Evolutionary conservation across 2,888 invertebrate genomes (phyloP).

Genomic region (Didymodactylos carnosus): DNA sequence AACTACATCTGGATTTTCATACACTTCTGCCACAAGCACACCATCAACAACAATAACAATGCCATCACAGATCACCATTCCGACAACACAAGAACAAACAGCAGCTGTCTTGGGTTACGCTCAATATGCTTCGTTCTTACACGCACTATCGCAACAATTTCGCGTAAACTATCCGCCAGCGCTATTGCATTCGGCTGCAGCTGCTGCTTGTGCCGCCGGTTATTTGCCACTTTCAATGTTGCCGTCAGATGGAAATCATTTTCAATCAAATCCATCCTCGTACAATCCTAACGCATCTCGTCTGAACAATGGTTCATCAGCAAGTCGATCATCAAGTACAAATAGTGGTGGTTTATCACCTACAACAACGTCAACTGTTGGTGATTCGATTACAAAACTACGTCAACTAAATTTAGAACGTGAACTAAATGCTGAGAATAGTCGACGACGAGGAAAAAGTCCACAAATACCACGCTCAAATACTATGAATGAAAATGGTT

Average conservation of each 20-base stretch:
- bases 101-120: not conserved
- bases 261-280: not conserved
- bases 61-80: not conserved
- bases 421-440: no score
- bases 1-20: not conserved
- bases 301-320: no score
- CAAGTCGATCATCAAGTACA: no score
- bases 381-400: no score
- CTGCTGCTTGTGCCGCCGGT: not conserved
- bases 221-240: not conserved
- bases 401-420: no score
- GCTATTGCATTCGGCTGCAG: not conserved
- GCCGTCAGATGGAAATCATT: not conserved
- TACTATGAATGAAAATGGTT: no score
- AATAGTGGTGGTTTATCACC: no score
- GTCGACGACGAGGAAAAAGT: no score
- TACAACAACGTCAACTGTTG: no score
- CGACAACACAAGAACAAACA: not conserved
- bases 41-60: not conserved
- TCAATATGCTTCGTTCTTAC: not conserved
- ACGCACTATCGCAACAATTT: not conserved
- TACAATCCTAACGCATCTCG: no score
- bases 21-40: not conserved
- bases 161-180: not conserved
- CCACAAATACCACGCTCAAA: no score